phyloP scores from a whole-genome alignment of 2,113 vertebrate genomes.

The Clarias magur region DNA sequence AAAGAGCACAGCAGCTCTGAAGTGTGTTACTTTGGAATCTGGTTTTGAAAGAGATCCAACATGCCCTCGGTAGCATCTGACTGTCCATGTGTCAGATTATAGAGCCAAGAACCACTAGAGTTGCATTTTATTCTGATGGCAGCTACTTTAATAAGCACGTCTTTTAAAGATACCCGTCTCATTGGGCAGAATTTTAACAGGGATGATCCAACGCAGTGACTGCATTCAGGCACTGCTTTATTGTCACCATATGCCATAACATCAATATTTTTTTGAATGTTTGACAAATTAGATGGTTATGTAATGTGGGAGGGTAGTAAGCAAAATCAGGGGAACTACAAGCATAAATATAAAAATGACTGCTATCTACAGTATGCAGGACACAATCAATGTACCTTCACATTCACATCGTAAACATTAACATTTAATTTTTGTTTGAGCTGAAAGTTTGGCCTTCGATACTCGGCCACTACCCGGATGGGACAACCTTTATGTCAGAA shows the following conservation, averaged over 20 bases:
- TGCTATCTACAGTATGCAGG: neutral
- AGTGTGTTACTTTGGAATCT: constrained; percentile 47
- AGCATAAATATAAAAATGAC: neutral
- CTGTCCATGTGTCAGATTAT: constrained; percentile 24
- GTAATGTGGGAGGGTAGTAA: neutral
- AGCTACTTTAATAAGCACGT: neutral
- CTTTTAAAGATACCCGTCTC: neutral
- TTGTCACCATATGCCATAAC: neutral
- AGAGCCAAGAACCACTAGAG: constrained; percentile 18
- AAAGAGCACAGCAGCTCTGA: constrained; percentile 52
- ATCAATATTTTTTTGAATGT: neutral
- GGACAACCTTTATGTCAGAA: neutral
- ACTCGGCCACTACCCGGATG: neutral
- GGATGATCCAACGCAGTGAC: neutral
- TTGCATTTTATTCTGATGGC: constrained; percentile 4
- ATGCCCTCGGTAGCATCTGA: constrained; percentile 11
- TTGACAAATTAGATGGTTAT: neutral
- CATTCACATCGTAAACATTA: neutral
- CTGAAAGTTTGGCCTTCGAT: neutral
- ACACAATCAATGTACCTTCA: neutral
- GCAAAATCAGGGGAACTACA: neutral
- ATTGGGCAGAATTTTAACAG: neutral
- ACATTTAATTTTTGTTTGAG: neutral
- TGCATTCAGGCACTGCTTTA: neutral
- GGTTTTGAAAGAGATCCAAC: constrained; percentile 48